phyloP scores from a whole-genome alignment of 2,797 vertebrate species.

The Esox masquinongy region DNA sequence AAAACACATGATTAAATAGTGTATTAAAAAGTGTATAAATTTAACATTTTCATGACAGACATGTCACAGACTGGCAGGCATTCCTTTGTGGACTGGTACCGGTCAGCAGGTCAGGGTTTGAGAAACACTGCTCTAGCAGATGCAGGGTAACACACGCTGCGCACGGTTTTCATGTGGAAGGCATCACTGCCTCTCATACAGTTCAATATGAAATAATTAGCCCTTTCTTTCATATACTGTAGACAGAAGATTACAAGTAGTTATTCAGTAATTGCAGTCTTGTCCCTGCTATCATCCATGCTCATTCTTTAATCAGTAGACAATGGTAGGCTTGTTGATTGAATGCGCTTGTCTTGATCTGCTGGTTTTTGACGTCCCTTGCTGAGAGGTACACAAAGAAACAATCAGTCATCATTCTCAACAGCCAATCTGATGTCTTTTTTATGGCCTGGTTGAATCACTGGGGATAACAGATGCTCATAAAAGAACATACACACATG shows the following conservation, averaged over 20 bases:
- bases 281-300: neutral
- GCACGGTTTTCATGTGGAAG: neutral
- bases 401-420: slow-evolving; percentile 7
- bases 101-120: too few species aligned
- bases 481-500: neutral
- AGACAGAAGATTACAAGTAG: neutral
- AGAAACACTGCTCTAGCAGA: too few species aligned
- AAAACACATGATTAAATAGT: too few species aligned
- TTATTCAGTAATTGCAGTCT: neutral
- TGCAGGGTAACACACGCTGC: neutral
- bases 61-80: too few species aligned
- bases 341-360: neutral
- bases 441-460: neutral
- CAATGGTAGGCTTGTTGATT: neutral
- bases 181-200: neutral
- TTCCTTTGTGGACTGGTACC: too few species aligned
- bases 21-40: too few species aligned
- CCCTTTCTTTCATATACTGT: neutral
- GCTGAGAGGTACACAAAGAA: neutral
- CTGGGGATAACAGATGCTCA: neutral
- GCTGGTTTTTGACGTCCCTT: neutral
- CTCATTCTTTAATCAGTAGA: neutral
- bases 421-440: neutral
- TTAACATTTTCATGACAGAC: too few species aligned
- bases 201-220: neutral